Base-by-base conservation (phyloP, 2,797 vertebrate genomes). In the Acipenser transmontanus region DNA sequence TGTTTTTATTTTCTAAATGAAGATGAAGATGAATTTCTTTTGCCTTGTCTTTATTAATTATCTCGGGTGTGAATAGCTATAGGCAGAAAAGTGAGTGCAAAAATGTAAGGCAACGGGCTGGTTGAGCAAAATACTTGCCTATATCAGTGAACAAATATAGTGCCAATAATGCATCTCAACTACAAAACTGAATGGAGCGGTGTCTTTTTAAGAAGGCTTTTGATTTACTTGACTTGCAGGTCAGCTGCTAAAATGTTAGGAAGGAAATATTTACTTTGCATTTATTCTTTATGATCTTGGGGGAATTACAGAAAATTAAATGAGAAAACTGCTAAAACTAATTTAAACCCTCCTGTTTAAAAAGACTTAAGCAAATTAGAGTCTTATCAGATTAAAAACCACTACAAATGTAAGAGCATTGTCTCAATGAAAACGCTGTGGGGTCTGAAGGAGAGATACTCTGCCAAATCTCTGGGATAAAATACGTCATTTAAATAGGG, bases 381-480 rank as follows among this genome's bases (percentile, higher is more conserved):
- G 89, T 88, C 85, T 94, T 93, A 91, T 92, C 89, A 92, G 92
- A 94, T 93, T 94, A 92, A 89, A 91, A 88, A 81, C 82, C 89
- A 89, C 89, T 89, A 88, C 85, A 91, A 87, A 85, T 84, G 84
- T 82, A 81, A 89, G 87, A 82, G 85, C 82, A 83, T 86, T 84
- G 85, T 89, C 87, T 88, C 84, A 73, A 50, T 73, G 70, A 66
- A 80, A 87, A 86, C 72, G 69, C 85, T 87, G 86, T 87, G 85
- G 83, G 87, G 87, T 85, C 85, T 85, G 82, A 80, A 76, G 70
- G 77, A 78, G 77, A 85, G 85, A 84, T 82, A 82, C 78, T 80
- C 78, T 66, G 70, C 85, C 85, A 91, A 87, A 90, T 89, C 85
- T 84, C 84, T 79, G 81, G 89, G 85, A 88, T 88, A 86, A 89